Base-by-base conservation (phyloP, 2,113 vertebrate genomes). In the Varanus salvator region DNA sequence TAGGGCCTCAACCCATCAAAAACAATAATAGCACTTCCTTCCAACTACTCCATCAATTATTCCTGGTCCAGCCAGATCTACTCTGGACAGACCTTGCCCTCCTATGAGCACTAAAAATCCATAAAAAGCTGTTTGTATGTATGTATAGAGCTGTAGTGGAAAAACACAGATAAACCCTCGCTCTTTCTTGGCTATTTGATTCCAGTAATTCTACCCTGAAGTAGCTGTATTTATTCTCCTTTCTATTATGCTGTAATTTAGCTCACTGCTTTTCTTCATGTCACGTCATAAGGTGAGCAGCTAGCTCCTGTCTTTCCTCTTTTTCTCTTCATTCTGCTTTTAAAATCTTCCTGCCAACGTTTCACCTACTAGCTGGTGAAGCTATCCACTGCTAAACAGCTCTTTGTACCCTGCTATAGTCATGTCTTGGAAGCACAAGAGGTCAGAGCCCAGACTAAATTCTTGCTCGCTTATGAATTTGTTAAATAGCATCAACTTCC, bases 361-460 rank as follows among this genome's bases (percentile, higher is more conserved):
- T 52, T 68, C 48, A 66, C 15, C 44, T 2, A 34, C 50, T 4
- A 89, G 54, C 48, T 34, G 31, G 81, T 52, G 19, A 77, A 52
- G 15, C 7, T 83, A 64, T 48, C 31, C 44, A 21, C 60, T 54
- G 48, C 23, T 48, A 71, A 71, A 19, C 5, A 66, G 6, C 8
- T 57, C 50, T 84, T 48, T 78, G 50, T 84, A 87, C 76, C 50
- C 21, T 0, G 1, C 23, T 1, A n/a, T 50, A 0, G 5, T 83
- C 2, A 31, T 84, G 44, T 29, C 82, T 57, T 72, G 54, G 88
- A 92, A 93, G 2, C 3, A 72, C 48, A 90, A 90, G 86, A 48
- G n/a, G 14, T 57, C 83, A 38, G 38, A 64, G 3, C 12, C 29
- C 69, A 83, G 71, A 27, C 1, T 52, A 23, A 76, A 77, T 48